These are phyloP conservation scores for Pitta sordida DNA, from an alignment of 2,113 vertebrate species.

Conservation along the genomic window DNA sequence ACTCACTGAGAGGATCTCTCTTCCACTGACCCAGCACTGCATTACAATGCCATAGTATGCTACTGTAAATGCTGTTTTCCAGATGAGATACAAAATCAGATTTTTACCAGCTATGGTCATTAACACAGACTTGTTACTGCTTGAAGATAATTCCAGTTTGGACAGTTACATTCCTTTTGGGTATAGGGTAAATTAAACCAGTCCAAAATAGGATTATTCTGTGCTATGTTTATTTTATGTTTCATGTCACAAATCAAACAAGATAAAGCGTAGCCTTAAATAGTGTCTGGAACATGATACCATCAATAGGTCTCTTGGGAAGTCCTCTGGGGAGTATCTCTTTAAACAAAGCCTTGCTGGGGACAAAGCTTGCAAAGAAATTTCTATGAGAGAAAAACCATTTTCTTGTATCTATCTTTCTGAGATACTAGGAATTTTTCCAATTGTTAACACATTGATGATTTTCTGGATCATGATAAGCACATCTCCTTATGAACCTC, in stretches of 20 bases:
- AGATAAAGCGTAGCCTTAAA: slow-evolving; percentile 43
- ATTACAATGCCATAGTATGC: background rate
- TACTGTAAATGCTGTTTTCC: background rate
- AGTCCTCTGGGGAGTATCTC: background rate
- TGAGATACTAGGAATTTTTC: background rate
- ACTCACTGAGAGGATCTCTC: background rate
- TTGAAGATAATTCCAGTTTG: background rate
- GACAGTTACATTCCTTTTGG: background rate
- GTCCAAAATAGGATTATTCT: slow-evolving; percentile 22
- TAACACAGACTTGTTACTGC: background rate
- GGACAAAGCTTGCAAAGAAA: background rate
- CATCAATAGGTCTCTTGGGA: background rate
- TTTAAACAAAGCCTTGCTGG: background rate
- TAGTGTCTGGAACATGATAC: slow-evolving; percentile 1
- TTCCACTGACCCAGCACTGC: background rate
- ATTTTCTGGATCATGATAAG: background rate
- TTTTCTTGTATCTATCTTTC: background rate
- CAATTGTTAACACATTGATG: fast-evolving
- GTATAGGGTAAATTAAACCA: slow-evolving; percentile 18
- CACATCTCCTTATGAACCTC: background rate
- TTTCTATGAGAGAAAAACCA: background rate
- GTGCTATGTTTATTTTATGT: slow-evolving; percentile 17
- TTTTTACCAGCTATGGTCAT: slow-evolving; percentile 25
- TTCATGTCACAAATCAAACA: slow-evolving; percentile 31
- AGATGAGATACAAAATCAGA: background rate